Evolutionary conservation across 2,113 vertebrate genomes (phyloP), one percentile per base, ranked within the genome.

Genomic region (Neogobius melanostomus): DNA sequence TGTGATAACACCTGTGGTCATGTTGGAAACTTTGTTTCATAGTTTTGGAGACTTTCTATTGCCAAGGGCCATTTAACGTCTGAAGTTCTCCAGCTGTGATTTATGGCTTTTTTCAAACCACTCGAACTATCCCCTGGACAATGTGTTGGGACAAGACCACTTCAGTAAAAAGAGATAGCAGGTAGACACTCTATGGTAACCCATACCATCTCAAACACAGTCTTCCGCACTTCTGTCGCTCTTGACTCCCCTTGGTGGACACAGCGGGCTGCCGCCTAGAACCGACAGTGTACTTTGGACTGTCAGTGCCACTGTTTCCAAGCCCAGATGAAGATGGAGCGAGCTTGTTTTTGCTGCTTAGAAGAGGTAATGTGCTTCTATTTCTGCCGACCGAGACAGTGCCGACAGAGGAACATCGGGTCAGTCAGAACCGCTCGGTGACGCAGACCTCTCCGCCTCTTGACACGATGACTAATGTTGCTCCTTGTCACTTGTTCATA

Each of bases 271-370:
- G 81, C 49, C 66, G 66, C 57, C 82, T 59, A 76, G 80, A 84
- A 77, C 62, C 77, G 73, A 88, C 80, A 81, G 68, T 53, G 64
- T 70, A 75, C 81, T 89, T 82, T 81, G 84, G 50, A 72, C 76
- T 80, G 77, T 75, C 76, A 82, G 74, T 62, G 63, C 62, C 77
- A 61, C 66, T 21, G 71, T 76, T 82, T 68, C 28, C 67, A 61
- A 44, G 69, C 60, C 47, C 74, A 84, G 82, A 90, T 90, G 85
- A 91, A 88, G 90, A 91, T 87, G 76, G 81, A 91, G 80, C 36
- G 81, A 76, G 64, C 72, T 78, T 82, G 82, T 82, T 89, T 69
- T 77, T 64, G 77, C 78, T 84, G 79, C 85, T 91, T 87, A 84
- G 80, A 59, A 85, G 64, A 59, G 17, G 11, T 87, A 87, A 87